These are phyloP conservation scores for Drepana falcataria DNA, from an alignment of 2,888 invertebrate species.

Conservation along the genomic window DNA sequence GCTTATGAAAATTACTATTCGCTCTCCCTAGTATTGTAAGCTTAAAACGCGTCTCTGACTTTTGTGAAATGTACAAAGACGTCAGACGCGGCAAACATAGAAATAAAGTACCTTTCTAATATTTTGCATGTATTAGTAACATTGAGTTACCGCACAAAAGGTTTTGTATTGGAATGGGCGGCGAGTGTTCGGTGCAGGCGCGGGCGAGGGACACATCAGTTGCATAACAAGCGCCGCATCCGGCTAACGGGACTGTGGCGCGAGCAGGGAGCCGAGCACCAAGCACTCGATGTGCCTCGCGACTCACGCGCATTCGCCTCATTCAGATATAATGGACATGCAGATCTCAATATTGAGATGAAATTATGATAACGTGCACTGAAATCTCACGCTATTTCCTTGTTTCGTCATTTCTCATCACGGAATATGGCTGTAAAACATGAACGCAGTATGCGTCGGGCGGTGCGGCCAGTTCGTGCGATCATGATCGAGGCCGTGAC, in stretches of 20 bases:
- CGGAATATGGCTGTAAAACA: constrained; percentile 41
- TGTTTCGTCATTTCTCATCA: constrained; percentile 53
- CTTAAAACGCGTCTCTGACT: not conserved
- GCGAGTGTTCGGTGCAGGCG: constrained; percentile 19
- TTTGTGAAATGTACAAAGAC: not conserved
- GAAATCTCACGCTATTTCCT: constrained; percentile 46
- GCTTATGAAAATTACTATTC: no score
- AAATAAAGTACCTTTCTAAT: constrained; percentile 18
- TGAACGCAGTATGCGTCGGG: constrained; percentile 21
- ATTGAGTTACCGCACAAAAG: constrained; percentile 27
- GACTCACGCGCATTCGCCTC: constrained; percentile 25
- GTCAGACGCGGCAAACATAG: constrained; percentile 9
- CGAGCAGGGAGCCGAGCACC: constrained; percentile 33
- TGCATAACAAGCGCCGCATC: constrained; percentile 69
- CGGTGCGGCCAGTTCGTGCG: constrained; percentile 41
- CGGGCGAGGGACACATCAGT: constrained; percentile 52
- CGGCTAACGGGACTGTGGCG: constrained; percentile 63
- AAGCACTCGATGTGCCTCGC: constrained; percentile 35
- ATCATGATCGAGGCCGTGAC: constrained; percentile 57
- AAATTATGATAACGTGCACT: constrained; percentile 24
- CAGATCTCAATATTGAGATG: constrained; percentile 31
- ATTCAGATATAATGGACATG: constrained; percentile 40
- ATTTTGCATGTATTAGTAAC: constrained; percentile 2
- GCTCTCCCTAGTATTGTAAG: not conserved
- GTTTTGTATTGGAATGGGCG: constrained; percentile 15